These are phyloP conservation scores for Lepetodrilus schrolli DNA, from an alignment of 2,888 invertebrate species.

Conservation along the genomic window DNA sequence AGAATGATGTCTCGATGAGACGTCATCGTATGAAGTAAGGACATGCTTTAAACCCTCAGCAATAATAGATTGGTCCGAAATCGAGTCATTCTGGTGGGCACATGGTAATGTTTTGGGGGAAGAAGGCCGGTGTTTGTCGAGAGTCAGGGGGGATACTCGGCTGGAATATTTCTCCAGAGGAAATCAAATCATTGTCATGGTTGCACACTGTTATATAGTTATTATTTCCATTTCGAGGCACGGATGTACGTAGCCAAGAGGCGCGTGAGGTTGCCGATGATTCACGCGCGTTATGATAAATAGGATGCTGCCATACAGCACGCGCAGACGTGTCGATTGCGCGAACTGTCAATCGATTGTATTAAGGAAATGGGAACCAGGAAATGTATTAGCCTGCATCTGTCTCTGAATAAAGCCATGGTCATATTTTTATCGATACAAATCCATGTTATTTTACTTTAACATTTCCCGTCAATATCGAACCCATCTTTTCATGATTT, in stretches of 20 bases:
- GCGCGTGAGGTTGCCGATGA: not conserved
- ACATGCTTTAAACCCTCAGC: not conserved
- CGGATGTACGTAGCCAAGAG: not conserved
- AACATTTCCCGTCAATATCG: too few species aligned
- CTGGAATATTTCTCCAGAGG: not conserved
- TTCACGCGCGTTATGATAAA: not conserved
- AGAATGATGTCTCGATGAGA: too few species aligned
- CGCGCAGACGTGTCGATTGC: too few species aligned
- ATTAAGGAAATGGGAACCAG: too few species aligned
- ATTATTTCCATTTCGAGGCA: not conserved
- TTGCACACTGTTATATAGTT: not conserved
- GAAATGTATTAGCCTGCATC: too few species aligned
- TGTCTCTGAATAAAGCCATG: too few species aligned
- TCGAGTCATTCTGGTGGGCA: not conserved
- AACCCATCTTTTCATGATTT: too few species aligned
- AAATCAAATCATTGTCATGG: not conserved
- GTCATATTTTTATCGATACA: too few species aligned
- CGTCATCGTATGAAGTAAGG: too few species aligned
- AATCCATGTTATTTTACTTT: too few species aligned
- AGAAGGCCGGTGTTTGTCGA: not conserved
- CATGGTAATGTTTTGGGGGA: constrained; percentile 1
- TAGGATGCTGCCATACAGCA: not conserved
- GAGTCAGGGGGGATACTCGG: not conserved
- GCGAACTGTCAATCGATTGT: too few species aligned
- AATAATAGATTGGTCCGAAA: not conserved